Base-by-base conservation (phyloP, 2,888 invertebrate species). In the Dascillus cervinus region DNA sequence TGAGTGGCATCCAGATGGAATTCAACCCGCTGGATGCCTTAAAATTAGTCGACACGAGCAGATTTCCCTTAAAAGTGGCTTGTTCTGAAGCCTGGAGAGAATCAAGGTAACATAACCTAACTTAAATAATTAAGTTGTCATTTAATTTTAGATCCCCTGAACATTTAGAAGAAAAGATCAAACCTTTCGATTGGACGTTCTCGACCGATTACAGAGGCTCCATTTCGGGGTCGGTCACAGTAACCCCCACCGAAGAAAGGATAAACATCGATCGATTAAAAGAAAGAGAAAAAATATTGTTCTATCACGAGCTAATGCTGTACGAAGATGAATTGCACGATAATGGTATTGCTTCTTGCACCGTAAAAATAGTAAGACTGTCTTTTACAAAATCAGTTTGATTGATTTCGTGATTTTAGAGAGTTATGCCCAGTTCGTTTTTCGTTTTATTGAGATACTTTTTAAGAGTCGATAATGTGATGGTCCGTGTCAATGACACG, bases 261-360 rank as follows among this genome's bases (percentile, higher is more conserved):
- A 86, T 99, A 30, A 78, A 99, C 62, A 73, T 90, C 50, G 88
- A 94, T 47, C 75, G 87, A 56, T 66, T 98, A 22, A 94, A 88
- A 69, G 75, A 78, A 46, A 82, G 81, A 50, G 96, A 98, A 49
- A 82, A 83, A 58, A 98, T 99, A 32, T 63, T 90, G 3, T 97
- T 96, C 62, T 97, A 90, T 64, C 84, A 90, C 49, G 94, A 97
- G 60, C 67, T 97, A 15, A 83, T 88, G 33, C 67, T 98, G 19
- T 99, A 87, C 70, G 98, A 99, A 69, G 98, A 99, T 70, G 98
- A 98, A 64, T 67, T 98, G 25, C 96, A 96, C 58, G 98, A 98
- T 66, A 90, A 98, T 71, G 98, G 98, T 9, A 82, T 89, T 32
- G 89, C 97, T 2, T 80, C 85, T 29, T 75, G 83, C 49, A 84